Conservation (phyloP, 2,888 invertebrate species). For the Isoperla grammatica region DNA sequence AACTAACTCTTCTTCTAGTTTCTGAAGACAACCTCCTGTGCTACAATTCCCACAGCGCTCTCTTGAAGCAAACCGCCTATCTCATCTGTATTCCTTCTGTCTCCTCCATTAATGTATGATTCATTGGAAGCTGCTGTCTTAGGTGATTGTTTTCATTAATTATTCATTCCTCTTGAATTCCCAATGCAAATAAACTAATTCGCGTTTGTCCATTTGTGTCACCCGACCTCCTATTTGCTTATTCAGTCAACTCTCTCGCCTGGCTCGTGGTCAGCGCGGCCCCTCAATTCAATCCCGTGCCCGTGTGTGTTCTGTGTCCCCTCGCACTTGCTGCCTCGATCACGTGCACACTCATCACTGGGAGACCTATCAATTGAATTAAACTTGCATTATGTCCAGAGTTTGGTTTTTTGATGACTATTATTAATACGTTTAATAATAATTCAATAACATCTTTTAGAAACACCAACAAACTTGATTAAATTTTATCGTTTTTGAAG, state of each 20-base stretch:
- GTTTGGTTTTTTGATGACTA: too few species aligned
- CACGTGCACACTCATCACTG: constrained; percentile 9
- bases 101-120: constrained; percentile 17
- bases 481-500: too few species aligned
- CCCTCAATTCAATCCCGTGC: neutral
- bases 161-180: constrained; percentile 10
- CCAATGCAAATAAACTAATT: constrained; percentile 11
- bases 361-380: too few species aligned
- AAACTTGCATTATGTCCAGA: too few species aligned
- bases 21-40: constrained; percentile 4
- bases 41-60: neutral
- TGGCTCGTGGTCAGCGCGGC: neutral
- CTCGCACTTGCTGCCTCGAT: constrained; percentile 5
- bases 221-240: constrained; percentile 1
- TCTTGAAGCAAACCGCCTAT: neutral
- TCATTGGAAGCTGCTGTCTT: constrained; percentile 11
- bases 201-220: constrained; percentile 15
- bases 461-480: too few species aligned
- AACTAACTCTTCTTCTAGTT: constrained; percentile 10
- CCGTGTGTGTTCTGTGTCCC: neutral
- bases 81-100: constrained; percentile 9
- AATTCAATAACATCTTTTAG: too few species aligned
- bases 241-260: neutral
- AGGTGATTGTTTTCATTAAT: constrained; percentile 19
- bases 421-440: too few species aligned